A percentile compares a stretch with the other conserved stretches of the same genome.
These are phyloP conservation scores for Cyrtodaria siliqua DNA, from an alignment of 2,888 invertebrate species.

Conservation along the genomic window DNA sequence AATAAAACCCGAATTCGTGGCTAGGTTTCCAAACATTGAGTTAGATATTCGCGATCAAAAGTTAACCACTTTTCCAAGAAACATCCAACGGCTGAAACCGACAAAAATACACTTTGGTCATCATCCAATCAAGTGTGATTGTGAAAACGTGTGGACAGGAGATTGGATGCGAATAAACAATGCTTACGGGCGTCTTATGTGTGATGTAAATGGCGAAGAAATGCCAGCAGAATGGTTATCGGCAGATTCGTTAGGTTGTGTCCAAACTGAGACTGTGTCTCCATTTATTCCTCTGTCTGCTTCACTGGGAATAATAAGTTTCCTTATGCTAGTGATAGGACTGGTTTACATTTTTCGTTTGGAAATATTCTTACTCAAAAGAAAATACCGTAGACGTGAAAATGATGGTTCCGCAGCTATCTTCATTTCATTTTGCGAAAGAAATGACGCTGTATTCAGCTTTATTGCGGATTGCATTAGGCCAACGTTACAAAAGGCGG, in stretches of 20 bases:
- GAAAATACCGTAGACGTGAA: not conserved
- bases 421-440: conserved; percentile 27
- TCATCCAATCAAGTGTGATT: conserved; percentile 29
- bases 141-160: conserved; percentile 39
- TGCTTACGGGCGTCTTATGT: conserved; percentile 14
- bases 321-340: not conserved
- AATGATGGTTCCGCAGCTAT: not conserved
- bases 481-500: not conserved
- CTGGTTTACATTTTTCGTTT: not conserved
- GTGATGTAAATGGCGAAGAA: conserved; percentile 10
- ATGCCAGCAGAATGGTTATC: too few relatives aligned
- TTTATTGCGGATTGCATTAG: not conserved
- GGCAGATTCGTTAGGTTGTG: not conserved
- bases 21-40: not conserved
- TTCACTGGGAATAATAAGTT: not conserved
- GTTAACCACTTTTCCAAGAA: conserved; percentile 9
- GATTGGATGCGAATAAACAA: conserved; percentile 35
- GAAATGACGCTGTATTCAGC: conserved; percentile 13
- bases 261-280: too few relatives aligned
- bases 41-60: conserved; percentile 19
- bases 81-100: conserved; percentile 17
- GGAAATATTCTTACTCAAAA: not conserved
- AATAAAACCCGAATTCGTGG: conserved; percentile 1
- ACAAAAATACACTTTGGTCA: conserved; percentile 22
- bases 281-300: not conserved